Evolutionary conservation across 30 jellyfish, hydroid and myxozoan genomes (phyloP).

Genomic region (Turritopsis dohrnii): DNA sequence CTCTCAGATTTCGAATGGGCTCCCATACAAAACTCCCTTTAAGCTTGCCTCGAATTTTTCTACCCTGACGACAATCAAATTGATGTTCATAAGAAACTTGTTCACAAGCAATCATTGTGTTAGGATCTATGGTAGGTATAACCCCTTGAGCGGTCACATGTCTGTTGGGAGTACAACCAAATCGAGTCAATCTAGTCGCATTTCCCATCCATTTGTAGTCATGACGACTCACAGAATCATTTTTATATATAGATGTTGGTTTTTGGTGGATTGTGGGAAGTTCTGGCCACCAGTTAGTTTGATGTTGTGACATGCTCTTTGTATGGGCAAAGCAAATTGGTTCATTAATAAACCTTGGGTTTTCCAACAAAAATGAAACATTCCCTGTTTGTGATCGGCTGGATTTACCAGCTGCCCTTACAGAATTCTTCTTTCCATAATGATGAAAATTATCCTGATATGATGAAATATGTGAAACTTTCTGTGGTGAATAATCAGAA

Average conservation of each 20-base stretch:
- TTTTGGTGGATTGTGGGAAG: constrained; percentile 29
- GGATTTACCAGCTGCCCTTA: constrained; percentile 51
- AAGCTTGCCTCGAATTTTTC: constrained; percentile 55
- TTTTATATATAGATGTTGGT: constrained; percentile 35
- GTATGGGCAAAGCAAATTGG: constrained; percentile 71
- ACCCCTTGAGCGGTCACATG: constrained; percentile 44
- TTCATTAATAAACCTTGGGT: constrained; percentile 66
- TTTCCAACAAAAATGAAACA: constrained; percentile 56
- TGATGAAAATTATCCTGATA: neutral
- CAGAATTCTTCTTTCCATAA: neutral
- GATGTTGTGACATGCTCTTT: constrained; percentile 22
- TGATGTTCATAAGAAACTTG: constrained; percentile 57
- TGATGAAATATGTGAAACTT: constrained; percentile 6
- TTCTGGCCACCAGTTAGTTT: constrained; percentile 72
- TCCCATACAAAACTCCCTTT: constrained; percentile 77
- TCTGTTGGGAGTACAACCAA: constrained; percentile 36
- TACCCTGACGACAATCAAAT: constrained; percentile 50
- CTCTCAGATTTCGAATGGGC: neutral
- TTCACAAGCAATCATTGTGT: constrained; percentile 29
- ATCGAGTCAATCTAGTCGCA: constrained; percentile 39
- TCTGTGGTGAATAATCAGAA: constrained; percentile 40
- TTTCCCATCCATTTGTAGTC: constrained; percentile 23
- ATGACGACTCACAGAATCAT: constrained; percentile 35
- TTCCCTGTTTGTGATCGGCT: constrained; percentile 34
- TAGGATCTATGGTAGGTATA: constrained; percentile 40